Evolutionary conservation across 2,888 invertebrate species (phyloP).

Genomic region (Volucella bombylans): DNA sequence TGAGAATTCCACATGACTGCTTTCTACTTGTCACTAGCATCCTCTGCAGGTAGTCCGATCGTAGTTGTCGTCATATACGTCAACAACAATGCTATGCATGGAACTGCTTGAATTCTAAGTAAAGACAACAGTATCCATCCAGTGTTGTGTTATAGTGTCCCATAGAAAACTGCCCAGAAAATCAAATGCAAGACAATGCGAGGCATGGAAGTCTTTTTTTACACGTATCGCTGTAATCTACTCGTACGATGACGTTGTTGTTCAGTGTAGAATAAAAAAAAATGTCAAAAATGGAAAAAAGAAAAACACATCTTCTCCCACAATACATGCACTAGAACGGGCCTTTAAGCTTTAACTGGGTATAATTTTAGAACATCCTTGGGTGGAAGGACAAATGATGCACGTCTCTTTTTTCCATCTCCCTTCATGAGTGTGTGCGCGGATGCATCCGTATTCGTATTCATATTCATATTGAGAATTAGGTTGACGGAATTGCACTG

Average conservation of each 20-base stretch:
- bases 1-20: slow-evolving; percentile 53
- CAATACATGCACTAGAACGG: slow-evolving; percentile 54
- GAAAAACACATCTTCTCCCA: slow-evolving; percentile 9
- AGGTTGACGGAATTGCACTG: slow-evolving; percentile 55
- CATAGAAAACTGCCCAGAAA: slow-evolving; percentile 49
- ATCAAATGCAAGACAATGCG: slow-evolving; percentile 60
- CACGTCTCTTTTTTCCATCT: slow-evolving; percentile 21
- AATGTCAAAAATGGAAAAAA: slow-evolving; percentile 5
- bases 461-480: slow-evolving; percentile 46
- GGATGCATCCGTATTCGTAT: background rate
- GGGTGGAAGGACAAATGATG: slow-evolving; percentile 64
- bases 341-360: slow-evolving; percentile 51
- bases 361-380: slow-evolving; percentile 71
- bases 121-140: slow-evolving; percentile 43
- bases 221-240: slow-evolving; percentile 20
- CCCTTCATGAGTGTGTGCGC: background rate
- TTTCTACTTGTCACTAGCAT: slow-evolving; percentile 64
- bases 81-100: slow-evolving; percentile 50
- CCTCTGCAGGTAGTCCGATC: slow-evolving; percentile 32
- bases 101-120: slow-evolving; percentile 57
- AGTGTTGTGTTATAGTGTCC: slow-evolving; percentile 27
- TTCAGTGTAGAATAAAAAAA: slow-evolving; percentile 5
- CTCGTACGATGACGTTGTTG: slow-evolving; percentile 26
- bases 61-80: slow-evolving; percentile 31
- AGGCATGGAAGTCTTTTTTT: slow-evolving; percentile 5